These are phyloP conservation scores for Pampus argenteus DNA, from an alignment of 2,797 vertebrate species.

Conservation along the genomic window DNA sequence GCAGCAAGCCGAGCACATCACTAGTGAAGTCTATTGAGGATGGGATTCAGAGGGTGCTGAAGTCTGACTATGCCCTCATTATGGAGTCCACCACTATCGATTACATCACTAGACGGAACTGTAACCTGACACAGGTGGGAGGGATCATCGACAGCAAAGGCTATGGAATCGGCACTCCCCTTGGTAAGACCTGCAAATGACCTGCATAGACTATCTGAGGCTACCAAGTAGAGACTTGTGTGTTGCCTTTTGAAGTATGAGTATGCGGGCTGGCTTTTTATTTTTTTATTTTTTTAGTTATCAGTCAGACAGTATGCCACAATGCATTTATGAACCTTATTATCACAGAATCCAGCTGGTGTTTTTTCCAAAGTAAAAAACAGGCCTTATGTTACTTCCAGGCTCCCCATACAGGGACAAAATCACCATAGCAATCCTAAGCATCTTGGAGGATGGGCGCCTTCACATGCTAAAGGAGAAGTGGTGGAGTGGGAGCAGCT, in stretches of 20 bases:
- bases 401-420: slow-evolving; percentile 98
- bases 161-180: slow-evolving; percentile 96
- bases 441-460: slow-evolving; percentile 96
- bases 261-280: slow-evolving; percentile 27
- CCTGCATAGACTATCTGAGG: slow-evolving; percentile 6
- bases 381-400: slow-evolving; percentile 75
- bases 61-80: slow-evolving; percentile 95
- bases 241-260: slow-evolving; percentile 32
- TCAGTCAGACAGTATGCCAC: slow-evolving; percentile 54
- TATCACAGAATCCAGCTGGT: slow-evolving; percentile 74
- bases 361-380: slow-evolving; percentile 71
- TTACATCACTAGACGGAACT: slow-evolving; percentile 96
- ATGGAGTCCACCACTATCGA: slow-evolving; percentile 99
- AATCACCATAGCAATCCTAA: slow-evolving; percentile 97
- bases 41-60: slow-evolving; percentile 94
- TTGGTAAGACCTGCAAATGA: slow-evolving; percentile 86
- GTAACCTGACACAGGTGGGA: slow-evolving; percentile 98
- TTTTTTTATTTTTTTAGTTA: slow-evolving; percentile 22
- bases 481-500: slow-evolving; percentile 96
- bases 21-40: slow-evolving; percentile 98
- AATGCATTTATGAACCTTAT: slow-evolving; percentile 72
- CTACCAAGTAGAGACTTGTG: neutral
- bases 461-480: slow-evolving; percentile 97
- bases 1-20: slow-evolving; percentile 93
- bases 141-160: slow-evolving; percentile 98